Evolutionary conservation across 2,797 vertebrate genomes (phyloP), one percentile per base, ranked within the genome.

Genomic region (Hephaestus fuliginosus): DNA sequence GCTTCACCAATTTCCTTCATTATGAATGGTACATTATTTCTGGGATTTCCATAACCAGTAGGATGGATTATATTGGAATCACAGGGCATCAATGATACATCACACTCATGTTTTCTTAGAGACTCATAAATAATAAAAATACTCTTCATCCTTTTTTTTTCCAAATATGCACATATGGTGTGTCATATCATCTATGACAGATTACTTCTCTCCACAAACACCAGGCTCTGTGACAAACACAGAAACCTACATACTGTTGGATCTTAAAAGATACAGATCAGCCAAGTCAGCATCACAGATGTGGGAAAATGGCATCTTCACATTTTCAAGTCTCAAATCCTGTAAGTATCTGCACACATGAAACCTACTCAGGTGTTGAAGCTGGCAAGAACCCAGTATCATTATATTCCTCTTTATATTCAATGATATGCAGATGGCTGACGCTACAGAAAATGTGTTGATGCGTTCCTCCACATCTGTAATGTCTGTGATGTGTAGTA

Each of bases 341-440:
- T 70, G 33, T 44, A 53, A 51, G 44, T 57, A 14, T 28, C 30
- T 70, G 64, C 65, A 52, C n/a, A 74, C 48, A 79, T 79, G 30
- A 80, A 73, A 70, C 60, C 30, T 33, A 25, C 39, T 80, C 52
- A 43, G 70, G 68, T 80, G 25, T 51, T 65, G 11, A 41, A 58
- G 51, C 13, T 70, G 72, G 52, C 52, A 55, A 49, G 11, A 61
- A 33, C 48, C 53, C 53, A 39, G 2, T 11, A 51, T 62, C 61
- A 70, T 78, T 71, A 76, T 58, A 57, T 70, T 51, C 61, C 36
- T 75, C 39, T 74, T 70, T 78, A 64, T 80, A 85, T 82, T 82
- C 73, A 78, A 33, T 75, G 8, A 62, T 68, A 80, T 82, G 80
- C 76, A 86, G 71, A 81, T 71, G 71, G 69, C 71, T 80, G 67